Evolutionary conservation across 2,888 invertebrate genomes (phyloP), one percentile per base, ranked within the genome.

Genomic region (Euplagia quadripunctaria): DNA sequence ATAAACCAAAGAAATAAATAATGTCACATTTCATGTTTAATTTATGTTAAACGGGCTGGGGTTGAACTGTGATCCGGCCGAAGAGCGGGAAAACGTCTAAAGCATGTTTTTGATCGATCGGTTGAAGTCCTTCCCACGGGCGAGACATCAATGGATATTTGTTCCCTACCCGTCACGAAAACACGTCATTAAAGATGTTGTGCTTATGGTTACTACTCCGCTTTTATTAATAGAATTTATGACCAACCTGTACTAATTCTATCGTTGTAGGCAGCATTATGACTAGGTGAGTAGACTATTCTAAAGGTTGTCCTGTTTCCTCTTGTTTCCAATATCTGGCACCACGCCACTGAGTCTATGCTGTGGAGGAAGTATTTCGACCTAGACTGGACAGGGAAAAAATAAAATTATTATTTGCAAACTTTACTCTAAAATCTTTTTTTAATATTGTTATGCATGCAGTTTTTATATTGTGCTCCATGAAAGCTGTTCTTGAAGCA

Each of bases 331-430:
- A 97, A 95, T 77, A 98, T 94, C 90, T 98, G 98, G 90, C 99
- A 99, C 96, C 97, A 98, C 0, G 98, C 99, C 74, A 99, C 97
- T 42, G 97, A 97, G 89, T 99, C 99, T 89, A 99, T 98, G 81
- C 97, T 97, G 92, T 98, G 98, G 77, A 98, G 97, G 70, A 98
- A 97, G 64, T 99, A 97, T 87, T 98, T 98, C 83, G 98, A 97
- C 87, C 97, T 96, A 65, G 96, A 93, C 96, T 96, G 92, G 70
- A 72, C 65, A 74, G 75, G 73, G 55, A 81, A 88, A 83, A 51
- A 61, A 64, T 16, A 42, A 17, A 64, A 5, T 17, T 42, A 42
- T 42, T 17, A 43, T 43, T 9, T 64, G 16, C 42, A 0, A 8
- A 64, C 58, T 12, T 31, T 12, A 20, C 4, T 12, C 12, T 20